Base-by-base conservation (phyloP, 2,113 vertebrate species). In the Chloropsis cyanopogon region DNA sequence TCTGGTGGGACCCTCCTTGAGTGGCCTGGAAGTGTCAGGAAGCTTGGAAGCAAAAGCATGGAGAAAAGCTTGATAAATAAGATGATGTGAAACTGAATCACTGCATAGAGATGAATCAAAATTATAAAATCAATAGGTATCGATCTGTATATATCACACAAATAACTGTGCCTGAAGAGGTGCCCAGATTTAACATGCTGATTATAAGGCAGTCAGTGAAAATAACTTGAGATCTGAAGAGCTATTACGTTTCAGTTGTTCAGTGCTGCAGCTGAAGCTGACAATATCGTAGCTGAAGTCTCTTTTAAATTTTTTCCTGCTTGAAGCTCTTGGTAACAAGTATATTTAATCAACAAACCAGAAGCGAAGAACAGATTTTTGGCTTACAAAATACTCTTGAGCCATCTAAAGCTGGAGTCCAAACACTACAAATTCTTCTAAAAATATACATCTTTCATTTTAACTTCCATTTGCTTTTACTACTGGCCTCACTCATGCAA, bases 71-170 rank as follows among this genome's bases (percentile, higher is more conserved):
- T 96, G 95, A 97, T 92, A 92, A 97, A 97, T 96, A 96, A 91
- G 90, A 49, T 75, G 69, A 82, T 86, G 79, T 77, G 95, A 90
- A 94, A 89, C 86, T 50, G 88, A 87, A 95, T 84, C 89, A 68
- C 76, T 95, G 88, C 64, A 75, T 57, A 61, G 78, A 92, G 91
- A 93, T 97, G 93, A 95, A 92, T 97, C 95, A 97, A 96, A 96
- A 97, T 97, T 97, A 97, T 92, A 96, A 95, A 97, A 97, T 97
- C 97, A 77, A 97, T 97, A 95, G 72, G 56, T 93, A 97, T 97
- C 16, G 94, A 97, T 96, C 88, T 91, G 90, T 95, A 94, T 97
- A 97, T 95, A 96, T 97, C 96, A 96, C 84, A 94, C 71, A 93
- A 96, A 97, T 96, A 97, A 96, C 81, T 50, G 59, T 72, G 88